These are phyloP conservation scores for Zeuzera pyrina DNA, from an alignment of 2,888 invertebrate genomes.

Conservation along the genomic window DNA sequence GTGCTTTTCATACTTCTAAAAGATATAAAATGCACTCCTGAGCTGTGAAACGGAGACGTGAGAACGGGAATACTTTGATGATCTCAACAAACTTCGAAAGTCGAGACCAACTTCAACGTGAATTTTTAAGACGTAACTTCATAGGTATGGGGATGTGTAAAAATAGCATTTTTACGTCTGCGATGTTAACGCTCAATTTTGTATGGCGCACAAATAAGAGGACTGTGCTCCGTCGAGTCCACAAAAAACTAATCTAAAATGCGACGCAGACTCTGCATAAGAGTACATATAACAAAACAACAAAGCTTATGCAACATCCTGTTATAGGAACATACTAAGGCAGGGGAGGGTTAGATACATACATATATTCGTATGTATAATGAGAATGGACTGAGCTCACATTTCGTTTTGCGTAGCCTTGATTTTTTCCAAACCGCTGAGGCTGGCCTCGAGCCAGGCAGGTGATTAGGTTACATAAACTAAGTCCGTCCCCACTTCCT, in stretches of 20 bases:
- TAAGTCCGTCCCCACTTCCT: slow-evolving; percentile 68
- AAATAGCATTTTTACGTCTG: slow-evolving; percentile 19
- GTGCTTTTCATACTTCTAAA: slow-evolving; percentile 38
- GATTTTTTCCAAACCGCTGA: slow-evolving; percentile 53
- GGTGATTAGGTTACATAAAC: slow-evolving; percentile 73
- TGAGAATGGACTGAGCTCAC: slow-evolving; percentile 42
- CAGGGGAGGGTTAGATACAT: slow-evolving; percentile 53
- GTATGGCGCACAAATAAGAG: slow-evolving; percentile 29
- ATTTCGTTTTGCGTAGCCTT: slow-evolving; percentile 57
- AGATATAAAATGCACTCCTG: slow-evolving; percentile 20
- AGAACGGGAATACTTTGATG: slow-evolving; percentile 42
- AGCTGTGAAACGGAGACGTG: slow-evolving; percentile 35
- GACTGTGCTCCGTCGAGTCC: slow-evolving; percentile 30
- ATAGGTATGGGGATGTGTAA: slow-evolving; percentile 6
- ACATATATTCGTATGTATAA: too few species aligned
- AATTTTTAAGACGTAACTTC: slow-evolving; percentile 19
- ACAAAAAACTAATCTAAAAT: slow-evolving; percentile 68
- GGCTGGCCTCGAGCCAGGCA: slow-evolving; percentile 59
- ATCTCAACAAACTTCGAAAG: slow-evolving; percentile 40
- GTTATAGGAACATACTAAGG: slow-evolving; percentile 40
- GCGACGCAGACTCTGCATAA: slow-evolving; percentile 47
- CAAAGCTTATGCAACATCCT: slow-evolving; percentile 71
- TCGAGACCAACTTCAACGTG: slow-evolving; percentile 25
- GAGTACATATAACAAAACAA: slow-evolving; percentile 68
- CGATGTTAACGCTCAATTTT: slow-evolving; percentile 39